Evolutionary conservation across 2,113 vertebrate species (phyloP), one percentile per base, ranked within the genome.

Genomic region (Dicrurus megarhynchus): DNA sequence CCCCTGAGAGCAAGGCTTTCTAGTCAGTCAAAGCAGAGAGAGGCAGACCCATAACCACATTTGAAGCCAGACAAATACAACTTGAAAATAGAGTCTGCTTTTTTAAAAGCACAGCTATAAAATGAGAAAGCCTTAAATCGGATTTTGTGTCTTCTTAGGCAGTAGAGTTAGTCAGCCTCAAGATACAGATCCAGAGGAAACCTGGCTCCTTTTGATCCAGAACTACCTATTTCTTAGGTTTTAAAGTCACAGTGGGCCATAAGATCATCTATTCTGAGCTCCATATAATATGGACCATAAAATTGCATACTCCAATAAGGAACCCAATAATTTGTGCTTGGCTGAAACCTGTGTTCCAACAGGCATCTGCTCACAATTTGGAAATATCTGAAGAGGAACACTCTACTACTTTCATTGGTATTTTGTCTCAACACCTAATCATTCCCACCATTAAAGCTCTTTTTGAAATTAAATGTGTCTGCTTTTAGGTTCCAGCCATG

Each of bases 401-500:
- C 84, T 90, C 95, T 80, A 90, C 71, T 88, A 11, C 69, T 89
- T 97, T 89, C 86, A 86, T 65, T 79, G 90, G 56, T 94, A 87
- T 94, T 97, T 96, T 89, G 83, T 96, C 93, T 96, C 88, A 96
- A 78, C 90, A 93, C 88, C 79, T 96, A 96, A 96, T 96, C 92
- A 96, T 84, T 95, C n/a, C 89, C 81, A 79, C 69, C 32, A 14
- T 82, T 92, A 84, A 90, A 87, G 33, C 53, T 78, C 90, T 82
- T 92, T 95, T 75, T 90, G 73, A 90, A 96, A 86, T 75, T 17
- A 91, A 94, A 86, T 93, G 73, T 84, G 56, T 81, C 90, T 94
- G 88, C 41, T 90, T 95, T 92, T 42, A 47, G 49, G 85, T 84
- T 93, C 80, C 10, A 67, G 60, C 69, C 88, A 74, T 78, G 39